phyloP scores from a whole-genome alignment of 2,797 vertebrate species.

The Notamacropus eugenii region DNA sequence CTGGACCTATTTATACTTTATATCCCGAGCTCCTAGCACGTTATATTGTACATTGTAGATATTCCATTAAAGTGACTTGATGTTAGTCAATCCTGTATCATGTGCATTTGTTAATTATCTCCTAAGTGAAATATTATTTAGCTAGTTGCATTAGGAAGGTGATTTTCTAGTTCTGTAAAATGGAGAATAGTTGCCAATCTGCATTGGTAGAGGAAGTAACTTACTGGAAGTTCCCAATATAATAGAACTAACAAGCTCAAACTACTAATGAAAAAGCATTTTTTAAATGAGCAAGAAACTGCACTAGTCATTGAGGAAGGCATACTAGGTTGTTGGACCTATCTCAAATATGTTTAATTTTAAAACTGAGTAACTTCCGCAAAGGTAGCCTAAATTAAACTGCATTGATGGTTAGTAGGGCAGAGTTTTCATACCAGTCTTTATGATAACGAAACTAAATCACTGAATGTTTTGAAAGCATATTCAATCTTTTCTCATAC shows the following conservation, averaged over 20 bases:
- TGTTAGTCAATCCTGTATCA: background rate
- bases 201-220: background rate
- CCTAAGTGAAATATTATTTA: background rate
- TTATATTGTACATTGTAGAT: background rate
- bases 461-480: background rate
- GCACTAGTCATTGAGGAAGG: background rate
- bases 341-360: background rate
- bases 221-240: background rate
- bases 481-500: background rate
- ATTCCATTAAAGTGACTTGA: background rate
- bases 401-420: background rate
- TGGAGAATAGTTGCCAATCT: background rate
- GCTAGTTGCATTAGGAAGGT: background rate
- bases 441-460: background rate
- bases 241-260: background rate
- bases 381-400: background rate
- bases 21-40: background rate
- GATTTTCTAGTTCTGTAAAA: background rate
- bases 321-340: background rate
- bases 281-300: background rate
- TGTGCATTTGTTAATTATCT: background rate
- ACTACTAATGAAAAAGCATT: background rate
- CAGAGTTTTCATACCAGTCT: background rate
- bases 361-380: background rate
- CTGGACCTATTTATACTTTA: background rate